phyloP scores from a whole-genome alignment of 2,888 invertebrate species.

The Drosophila aldrichi region DNA sequence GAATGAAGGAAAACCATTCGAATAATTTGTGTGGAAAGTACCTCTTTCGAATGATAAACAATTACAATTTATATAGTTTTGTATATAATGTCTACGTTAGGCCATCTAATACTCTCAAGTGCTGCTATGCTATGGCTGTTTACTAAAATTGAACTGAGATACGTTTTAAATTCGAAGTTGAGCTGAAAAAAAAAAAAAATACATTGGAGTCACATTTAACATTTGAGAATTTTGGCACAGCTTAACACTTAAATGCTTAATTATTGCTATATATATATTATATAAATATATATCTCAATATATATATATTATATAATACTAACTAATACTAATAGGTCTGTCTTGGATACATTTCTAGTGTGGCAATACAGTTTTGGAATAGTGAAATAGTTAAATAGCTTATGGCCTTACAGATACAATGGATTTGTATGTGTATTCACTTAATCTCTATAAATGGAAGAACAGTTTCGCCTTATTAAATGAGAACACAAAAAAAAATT shows the following conservation, averaged over 20 bases:
- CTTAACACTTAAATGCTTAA: slow-evolving; percentile 55
- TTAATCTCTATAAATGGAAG: slow-evolving; percentile 52
- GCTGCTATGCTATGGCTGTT: slow-evolving; percentile 18
- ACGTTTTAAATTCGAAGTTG: slow-evolving; percentile 31
- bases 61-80: not conserved
- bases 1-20: not conserved
- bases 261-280: not conserved
- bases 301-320: slow-evolving; percentile 12
- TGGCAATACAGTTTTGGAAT: slow-evolving; percentile 38
- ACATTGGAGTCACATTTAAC: slow-evolving; percentile 32
- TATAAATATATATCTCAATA: slow-evolving; percentile 7
- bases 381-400: slow-evolving; percentile 11
- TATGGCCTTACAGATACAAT: slow-evolving; percentile 41
- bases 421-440: not conserved
- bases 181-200: not conserved
- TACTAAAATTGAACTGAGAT: slow-evolving; percentile 26
- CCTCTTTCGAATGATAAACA: slow-evolving; percentile 6
- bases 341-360: slow-evolving; percentile 27
- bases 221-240: slow-evolving; percentile 68
- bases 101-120: slow-evolving; percentile 24
- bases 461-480: slow-evolving; percentile 49
- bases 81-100: not conserved
- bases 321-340: slow-evolving; percentile 71
- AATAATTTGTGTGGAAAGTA: not conserved
- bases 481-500: slow-evolving; percentile 39